A percentile compares a stretch with the other conserved stretches of the same genome.
phyloP scores from a whole-genome alignment of 2,888 invertebrate genomes.

The Resseliella maxima region DNA sequence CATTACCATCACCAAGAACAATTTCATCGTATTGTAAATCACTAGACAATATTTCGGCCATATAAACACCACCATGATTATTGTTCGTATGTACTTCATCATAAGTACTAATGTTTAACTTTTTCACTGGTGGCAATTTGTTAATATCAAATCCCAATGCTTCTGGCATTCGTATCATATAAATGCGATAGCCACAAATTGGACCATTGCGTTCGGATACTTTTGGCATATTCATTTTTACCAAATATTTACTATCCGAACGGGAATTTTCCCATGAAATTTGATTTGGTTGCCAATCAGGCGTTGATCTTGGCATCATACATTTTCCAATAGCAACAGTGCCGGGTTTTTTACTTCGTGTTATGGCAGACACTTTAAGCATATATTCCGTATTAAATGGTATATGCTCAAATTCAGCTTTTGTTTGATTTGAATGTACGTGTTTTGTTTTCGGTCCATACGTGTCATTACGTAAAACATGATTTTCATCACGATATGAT shows the following conservation, averaged over 20 bases:
- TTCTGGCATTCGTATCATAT: conserved; percentile 75
- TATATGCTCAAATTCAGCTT: conserved; percentile 75
- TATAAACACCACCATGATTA: conserved; percentile 76
- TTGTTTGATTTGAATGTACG: conserved; percentile 69
- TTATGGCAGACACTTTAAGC: conserved; percentile 81
- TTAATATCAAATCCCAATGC: conserved; percentile 66
- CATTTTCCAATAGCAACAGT: conserved; percentile 75
- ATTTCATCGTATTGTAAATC: conserved; percentile 76
- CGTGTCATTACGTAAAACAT: conserved; percentile 68
- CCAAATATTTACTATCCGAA: conserved; percentile 75
- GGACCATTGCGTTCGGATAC: conserved; percentile 87
- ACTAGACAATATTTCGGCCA: conserved; percentile 86
- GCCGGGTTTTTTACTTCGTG: conserved; percentile 79
- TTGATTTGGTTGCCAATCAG: conserved; percentile 71
- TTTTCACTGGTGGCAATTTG: conserved; percentile 76
- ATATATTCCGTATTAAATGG: conserved; percentile 88
- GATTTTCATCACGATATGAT: conserved; percentile 69
- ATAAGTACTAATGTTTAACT: conserved; percentile 78
- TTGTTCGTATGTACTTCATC: conserved; percentile 78
- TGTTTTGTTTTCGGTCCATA: conserved; percentile 73
- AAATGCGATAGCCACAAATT: conserved; percentile 87
- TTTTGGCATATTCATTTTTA: conserved; percentile 78
- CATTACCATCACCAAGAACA: conserved; percentile 76
- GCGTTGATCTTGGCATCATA: conserved; percentile 77
- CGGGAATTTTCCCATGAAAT: conserved; percentile 74